Conservation (phyloP, 2,113 vertebrate species). For the Pangasianodon hypophthalmus region DNA sequence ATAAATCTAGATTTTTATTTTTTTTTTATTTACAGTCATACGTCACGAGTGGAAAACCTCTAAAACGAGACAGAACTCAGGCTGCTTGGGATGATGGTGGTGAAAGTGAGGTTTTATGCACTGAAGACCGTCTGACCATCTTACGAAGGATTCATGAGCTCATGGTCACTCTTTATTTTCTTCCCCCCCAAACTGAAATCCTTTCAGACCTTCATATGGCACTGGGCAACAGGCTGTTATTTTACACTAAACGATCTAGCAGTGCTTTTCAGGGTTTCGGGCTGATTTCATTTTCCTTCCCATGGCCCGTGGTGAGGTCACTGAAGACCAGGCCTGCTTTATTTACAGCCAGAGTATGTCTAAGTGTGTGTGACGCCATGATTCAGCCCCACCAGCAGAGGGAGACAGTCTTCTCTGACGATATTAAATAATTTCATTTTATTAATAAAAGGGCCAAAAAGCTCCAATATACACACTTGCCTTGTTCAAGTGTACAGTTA, state of each 20-base stretch:
- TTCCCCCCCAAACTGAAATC: neutral
- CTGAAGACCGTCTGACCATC: neutral
- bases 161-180: constrained; percentile 14
- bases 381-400: constrained; percentile 33
- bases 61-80: neutral
- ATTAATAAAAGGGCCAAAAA: neutral
- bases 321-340: constrained; percentile 15
- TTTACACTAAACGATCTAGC: constrained; percentile 26
- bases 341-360: neutral
- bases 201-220: constrained; percentile 19
- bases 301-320: constrained; percentile 31
- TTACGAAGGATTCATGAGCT: constrained; percentile 8
- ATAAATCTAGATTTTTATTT: neutral
- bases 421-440: neutral
- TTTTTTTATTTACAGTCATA: neutral
- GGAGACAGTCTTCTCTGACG: constrained; percentile 39
- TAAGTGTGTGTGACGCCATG: neutral
- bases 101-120: neutral
- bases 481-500: neutral
- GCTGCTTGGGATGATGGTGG: neutral
- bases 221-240: constrained; percentile 21
- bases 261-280: constrained; percentile 29
- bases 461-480: neutral
- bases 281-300: constrained; percentile 30
- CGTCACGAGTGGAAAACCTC: neutral